Conservation (phyloP, 2,888 invertebrate species). For the Ormyrus rosae region DNA sequence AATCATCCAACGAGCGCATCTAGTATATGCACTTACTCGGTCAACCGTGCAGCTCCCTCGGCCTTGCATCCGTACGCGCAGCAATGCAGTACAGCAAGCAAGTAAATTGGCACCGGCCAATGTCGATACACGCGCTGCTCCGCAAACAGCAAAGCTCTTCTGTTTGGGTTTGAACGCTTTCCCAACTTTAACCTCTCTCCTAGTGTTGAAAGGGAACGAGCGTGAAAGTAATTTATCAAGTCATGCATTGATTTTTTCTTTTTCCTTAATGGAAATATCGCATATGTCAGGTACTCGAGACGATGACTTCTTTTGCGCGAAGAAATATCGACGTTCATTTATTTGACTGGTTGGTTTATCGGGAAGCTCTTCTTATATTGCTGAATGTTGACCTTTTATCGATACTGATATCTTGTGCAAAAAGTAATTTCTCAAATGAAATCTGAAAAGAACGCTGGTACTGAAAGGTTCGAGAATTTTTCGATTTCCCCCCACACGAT, state of each 20-base stretch:
- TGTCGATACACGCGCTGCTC: background rate
- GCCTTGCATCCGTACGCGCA: conserved; percentile 29
- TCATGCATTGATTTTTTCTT: background rate
- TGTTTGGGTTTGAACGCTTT: conserved; percentile 9
- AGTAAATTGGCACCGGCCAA: conserved; percentile 29
- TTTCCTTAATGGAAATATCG: conserved; percentile 23
- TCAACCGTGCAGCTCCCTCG: conserved; percentile 8
- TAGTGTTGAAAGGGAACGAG: background rate
- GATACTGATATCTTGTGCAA: background rate
- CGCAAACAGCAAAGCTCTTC: conserved; percentile 16
- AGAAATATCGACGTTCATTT: background rate
- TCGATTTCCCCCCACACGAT: background rate
- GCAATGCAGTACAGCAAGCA: conserved; percentile 9
- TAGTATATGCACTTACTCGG: conserved; percentile 53
- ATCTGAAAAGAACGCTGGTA: background rate
- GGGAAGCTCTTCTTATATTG: background rate
- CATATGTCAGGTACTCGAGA: background rate
- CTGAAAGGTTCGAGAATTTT: no score
- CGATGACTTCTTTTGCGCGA: background rate
- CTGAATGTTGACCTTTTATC: background rate
- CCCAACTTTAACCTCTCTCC: no score
- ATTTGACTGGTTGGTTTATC: background rate
- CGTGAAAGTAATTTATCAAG: conserved; percentile 22
- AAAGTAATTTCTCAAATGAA: background rate
- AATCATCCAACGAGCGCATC: no score